Evolutionary conservation across 2,888 invertebrate genomes (phyloP).

Genomic region (Doris montereyensis): DNA sequence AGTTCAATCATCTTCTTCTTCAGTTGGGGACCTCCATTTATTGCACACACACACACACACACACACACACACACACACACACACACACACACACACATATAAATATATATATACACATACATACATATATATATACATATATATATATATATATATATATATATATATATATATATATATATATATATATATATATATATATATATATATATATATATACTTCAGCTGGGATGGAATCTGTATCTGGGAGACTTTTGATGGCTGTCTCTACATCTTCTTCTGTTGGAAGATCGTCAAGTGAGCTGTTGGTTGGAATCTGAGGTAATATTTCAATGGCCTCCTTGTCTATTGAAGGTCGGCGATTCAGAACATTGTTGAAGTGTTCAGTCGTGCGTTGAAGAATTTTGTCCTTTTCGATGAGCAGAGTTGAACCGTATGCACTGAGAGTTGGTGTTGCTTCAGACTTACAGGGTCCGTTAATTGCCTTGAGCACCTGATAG

Average conservation of each 20-base stretch:
- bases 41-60: too few species aligned
- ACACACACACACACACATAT: too few species aligned
- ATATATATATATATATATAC: constrained; percentile 39
- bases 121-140: too few species aligned
- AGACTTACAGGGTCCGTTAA: constrained; percentile 36
- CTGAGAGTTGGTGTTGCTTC: constrained; percentile 37
- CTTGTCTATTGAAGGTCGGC: constrained; percentile 4
- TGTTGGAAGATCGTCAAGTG: neutral
- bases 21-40: too few species aligned
- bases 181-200: neutral
- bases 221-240: constrained; percentile 42
- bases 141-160: too few species aligned
- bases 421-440: constrained; percentile 31
- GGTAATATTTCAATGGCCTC: constrained; percentile 17
- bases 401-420: constrained; percentile 37
- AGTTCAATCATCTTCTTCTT: too few species aligned
- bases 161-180: too few species aligned
- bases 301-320: neutral
- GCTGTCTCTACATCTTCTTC: neutral
- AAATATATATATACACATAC: too few species aligned
- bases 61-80: too few species aligned
- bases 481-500: constrained; percentile 31
- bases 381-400: constrained; percentile 45
- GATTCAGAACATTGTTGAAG: constrained; percentile 31
- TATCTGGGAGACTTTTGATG: constrained; percentile 28